Conservation (phyloP, 2,113 vertebrate genomes). For the Syngnathus typhle region DNA sequence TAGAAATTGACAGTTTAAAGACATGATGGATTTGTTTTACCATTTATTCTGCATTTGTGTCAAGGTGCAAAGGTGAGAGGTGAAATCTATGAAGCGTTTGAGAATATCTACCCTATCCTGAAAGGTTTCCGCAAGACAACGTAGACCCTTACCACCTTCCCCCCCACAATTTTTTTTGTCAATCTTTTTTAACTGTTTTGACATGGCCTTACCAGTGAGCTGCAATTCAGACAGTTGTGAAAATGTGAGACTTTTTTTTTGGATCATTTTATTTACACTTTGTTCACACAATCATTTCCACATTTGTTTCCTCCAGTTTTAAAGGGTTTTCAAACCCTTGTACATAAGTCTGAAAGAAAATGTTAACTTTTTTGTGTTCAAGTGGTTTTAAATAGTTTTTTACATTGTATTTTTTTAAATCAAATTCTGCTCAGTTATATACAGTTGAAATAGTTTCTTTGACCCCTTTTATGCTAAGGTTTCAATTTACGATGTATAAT, state of each 20-base stretch:
- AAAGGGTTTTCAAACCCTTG: conserved; percentile 19
- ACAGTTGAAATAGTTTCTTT: conserved; percentile 5
- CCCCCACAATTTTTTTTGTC: conserved; percentile 9
- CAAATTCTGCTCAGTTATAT: background rate
- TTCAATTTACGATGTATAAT: background rate
- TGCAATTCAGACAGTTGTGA: conserved; percentile 23
- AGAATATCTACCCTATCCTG: conserved; percentile 98
- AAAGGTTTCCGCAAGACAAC: conserved; percentile 98
- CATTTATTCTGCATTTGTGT: background rate
- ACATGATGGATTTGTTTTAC: background rate
- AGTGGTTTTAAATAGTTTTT: conserved; percentile 44
- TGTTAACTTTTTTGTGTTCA: conserved; percentile 23
- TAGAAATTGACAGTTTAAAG: background rate
- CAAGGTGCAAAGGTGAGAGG: conserved; percentile 94
- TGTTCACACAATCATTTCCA: background rate
- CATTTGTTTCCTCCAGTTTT: background rate
- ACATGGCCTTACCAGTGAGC: conserved; percentile 18
- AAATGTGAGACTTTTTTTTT: conserved; percentile 4
- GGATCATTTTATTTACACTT: background rate
- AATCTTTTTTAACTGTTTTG: conserved; percentile 4
- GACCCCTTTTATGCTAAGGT: background rate
- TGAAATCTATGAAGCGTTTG: conserved; percentile 98
- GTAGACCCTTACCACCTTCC: conserved; percentile 62
- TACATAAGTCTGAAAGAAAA: conserved; percentile 56
- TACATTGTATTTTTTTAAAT: conserved; percentile 28